Evolutionary conservation across 1,140 invertebrate species (phyloP).

Genomic region (Lordiphosa collinella): DNA sequence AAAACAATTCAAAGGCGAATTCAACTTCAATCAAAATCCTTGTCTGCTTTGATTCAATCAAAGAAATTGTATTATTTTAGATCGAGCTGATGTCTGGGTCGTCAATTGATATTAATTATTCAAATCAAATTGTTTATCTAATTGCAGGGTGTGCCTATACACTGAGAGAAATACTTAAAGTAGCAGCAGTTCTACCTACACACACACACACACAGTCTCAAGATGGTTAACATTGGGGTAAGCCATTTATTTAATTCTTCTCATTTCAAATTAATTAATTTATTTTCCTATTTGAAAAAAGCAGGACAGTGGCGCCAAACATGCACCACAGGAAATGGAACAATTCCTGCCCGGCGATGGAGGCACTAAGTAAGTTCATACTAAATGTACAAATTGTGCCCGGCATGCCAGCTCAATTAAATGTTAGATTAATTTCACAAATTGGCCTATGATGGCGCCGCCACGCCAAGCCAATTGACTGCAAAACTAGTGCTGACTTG

Average conservation of each 20-base stretch:
- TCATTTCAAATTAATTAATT: slow-evolving; percentile 25
- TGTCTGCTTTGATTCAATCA: not conserved
- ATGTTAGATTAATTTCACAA: slow-evolving; percentile 21
- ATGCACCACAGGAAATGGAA: slow-evolving; percentile 82
- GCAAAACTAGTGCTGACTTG: not conserved
- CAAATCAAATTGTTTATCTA: slow-evolving; percentile 6
- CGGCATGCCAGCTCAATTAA: slow-evolving; percentile 40
- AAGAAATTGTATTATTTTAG: slow-evolving; percentile 29
- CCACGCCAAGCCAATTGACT: slow-evolving; percentile 33
- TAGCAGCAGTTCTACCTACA: slow-evolving; percentile 3
- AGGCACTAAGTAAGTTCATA: slow-evolving; percentile 58
- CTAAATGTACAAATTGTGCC: slow-evolving; percentile 23
- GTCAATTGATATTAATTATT: slow-evolving; percentile 38
- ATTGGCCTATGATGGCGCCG: slow-evolving; percentile 45
- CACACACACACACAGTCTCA: slow-evolving; percentile 18
- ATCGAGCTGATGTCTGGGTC: not conserved
- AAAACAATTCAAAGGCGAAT: slow-evolving; percentile 57
- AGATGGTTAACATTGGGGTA: slow-evolving; percentile 76
- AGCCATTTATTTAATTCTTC: slow-evolving; percentile 27
- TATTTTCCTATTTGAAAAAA: slow-evolving; percentile 13
- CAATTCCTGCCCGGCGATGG: slow-evolving; percentile 83
- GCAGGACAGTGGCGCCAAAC: slow-evolving; percentile 64
- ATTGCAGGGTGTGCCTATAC: slow-evolving; percentile 31
- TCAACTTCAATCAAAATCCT: slow-evolving; percentile 21
- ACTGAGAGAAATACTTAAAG: slow-evolving; percentile 19